Evolutionary conservation across 2,113 vertebrate genomes (phyloP).

Genomic region (Guaruba guarouba): DNA sequence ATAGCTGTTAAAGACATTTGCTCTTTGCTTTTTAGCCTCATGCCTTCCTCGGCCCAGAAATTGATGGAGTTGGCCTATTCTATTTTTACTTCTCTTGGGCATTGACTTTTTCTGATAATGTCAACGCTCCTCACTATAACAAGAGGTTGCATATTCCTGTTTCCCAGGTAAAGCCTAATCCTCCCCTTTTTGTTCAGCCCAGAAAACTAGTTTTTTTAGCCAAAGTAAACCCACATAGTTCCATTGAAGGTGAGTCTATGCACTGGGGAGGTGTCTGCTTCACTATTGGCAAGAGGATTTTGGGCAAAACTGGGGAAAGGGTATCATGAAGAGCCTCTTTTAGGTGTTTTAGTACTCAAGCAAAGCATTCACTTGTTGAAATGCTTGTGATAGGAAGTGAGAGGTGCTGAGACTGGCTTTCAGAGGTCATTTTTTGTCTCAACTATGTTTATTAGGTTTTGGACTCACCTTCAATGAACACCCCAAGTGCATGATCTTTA

Average conservation of each 20-base stretch:
- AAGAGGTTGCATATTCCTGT: not conserved
- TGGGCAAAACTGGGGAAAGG: not conserved
- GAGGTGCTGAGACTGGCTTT: not conserved
- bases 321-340: not conserved
- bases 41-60: conserved; percentile 37
- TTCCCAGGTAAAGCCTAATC: not conserved
- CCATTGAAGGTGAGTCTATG: not conserved
- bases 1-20: conserved; percentile 37
- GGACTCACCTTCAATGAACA: not conserved
- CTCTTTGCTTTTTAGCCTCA: conserved; percentile 26
- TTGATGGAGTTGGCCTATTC: conserved; percentile 41
- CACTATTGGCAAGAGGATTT: not conserved
- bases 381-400: not conserved
- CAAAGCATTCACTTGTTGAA: not conserved
- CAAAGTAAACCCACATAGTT: not conserved
- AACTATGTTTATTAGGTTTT: not conserved
- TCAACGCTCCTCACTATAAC: not conserved
- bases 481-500: not conserved
- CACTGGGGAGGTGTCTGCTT: not conserved
- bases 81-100: conserved; percentile 37
- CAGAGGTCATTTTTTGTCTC: not conserved
- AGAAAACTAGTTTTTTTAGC: not conserved
- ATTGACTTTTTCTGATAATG: conserved; percentile 39
- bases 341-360: not conserved
- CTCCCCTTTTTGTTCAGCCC: not conserved